These are phyloP conservation scores for Nesogale talazaci DNA, from an alignment of 2,113 vertebrate species.

Conservation along the genomic window DNA sequence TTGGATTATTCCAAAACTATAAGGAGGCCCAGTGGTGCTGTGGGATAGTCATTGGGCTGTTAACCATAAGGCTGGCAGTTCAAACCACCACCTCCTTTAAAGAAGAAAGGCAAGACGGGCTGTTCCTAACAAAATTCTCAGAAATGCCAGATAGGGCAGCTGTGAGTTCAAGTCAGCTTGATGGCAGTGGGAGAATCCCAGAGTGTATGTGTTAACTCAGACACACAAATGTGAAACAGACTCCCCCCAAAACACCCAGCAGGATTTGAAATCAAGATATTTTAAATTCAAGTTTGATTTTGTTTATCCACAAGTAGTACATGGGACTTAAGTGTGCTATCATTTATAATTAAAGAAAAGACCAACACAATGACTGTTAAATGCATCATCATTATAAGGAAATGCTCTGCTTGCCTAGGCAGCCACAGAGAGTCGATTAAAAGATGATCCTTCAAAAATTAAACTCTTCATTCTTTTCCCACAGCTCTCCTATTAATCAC, in stretches of 20 bases:
- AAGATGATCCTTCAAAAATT: conserved; percentile 75
- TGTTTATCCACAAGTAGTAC: conserved; percentile 70
- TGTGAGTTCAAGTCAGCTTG: neutral
- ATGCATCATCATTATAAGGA: conserved; percentile 74
- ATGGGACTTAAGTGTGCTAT: conserved; percentile 74
- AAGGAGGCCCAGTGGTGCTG: too few species aligned
- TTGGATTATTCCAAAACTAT: too few species aligned
- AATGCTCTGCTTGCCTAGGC: conserved; percentile 55
- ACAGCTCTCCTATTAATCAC: conserved; percentile 64
- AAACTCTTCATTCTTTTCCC: conserved; percentile 71
- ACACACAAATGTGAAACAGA: conserved; percentile 7
- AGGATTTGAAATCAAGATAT: conserved; percentile 72
- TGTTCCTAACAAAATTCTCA: too few species aligned
- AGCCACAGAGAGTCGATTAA: conserved; percentile 70
- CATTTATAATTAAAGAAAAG: conserved; percentile 80
- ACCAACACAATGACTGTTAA: conserved; percentile 74
- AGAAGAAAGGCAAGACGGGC: too few species aligned
- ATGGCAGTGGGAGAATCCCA: neutral
- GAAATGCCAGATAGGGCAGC: too few species aligned
- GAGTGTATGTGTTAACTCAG: conserved; percentile 3
- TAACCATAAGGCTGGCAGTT: too few species aligned
- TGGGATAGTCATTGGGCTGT: too few species aligned
- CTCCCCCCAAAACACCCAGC: conserved; percentile 16
- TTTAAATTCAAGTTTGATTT: conserved; percentile 72
- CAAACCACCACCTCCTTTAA: too few species aligned